phyloP scores from a whole-genome alignment of 2,113 vertebrate genomes.

The Salvelinus fontinalis region DNA sequence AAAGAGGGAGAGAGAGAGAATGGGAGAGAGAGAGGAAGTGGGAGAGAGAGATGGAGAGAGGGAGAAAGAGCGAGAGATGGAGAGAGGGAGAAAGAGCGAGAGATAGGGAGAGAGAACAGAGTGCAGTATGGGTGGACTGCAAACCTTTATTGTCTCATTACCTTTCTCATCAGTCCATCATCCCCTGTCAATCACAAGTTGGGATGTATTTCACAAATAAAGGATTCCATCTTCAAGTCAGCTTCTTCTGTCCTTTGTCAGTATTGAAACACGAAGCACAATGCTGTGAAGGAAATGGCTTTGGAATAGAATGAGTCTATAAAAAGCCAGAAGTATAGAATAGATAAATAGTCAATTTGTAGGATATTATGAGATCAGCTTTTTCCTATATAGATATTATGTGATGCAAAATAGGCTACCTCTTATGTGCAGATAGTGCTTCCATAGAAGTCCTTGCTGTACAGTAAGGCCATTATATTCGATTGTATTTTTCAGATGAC shows the following conservation, averaged over 20 bases:
- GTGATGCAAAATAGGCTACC: background rate
- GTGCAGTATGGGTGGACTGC: background rate
- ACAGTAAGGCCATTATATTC: too few relatives aligned
- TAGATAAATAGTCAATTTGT: background rate
- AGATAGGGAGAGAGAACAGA: slow-evolving; percentile 1
- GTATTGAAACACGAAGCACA: background rate
- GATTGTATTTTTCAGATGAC: too few relatives aligned
- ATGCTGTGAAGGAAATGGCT: background rate
- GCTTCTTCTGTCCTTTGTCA: background rate
- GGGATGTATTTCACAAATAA: background rate
- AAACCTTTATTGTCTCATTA: background rate
- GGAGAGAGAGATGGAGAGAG: background rate
- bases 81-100: too few relatives aligned
- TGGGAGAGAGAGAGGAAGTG: background rate
- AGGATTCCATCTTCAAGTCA: background rate
- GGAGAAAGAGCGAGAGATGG: background rate
- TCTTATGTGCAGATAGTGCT: background rate
- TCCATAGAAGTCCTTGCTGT: background rate
- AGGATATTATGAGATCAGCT: too few relatives aligned
- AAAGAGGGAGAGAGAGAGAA: too few relatives aligned
- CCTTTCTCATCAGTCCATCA: background rate
- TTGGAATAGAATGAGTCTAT: background rate
- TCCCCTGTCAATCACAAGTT: background rate
- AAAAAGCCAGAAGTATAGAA: background rate
- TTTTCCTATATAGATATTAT: background rate